Evolutionary conservation across 1,140 invertebrate species (phyloP).

Genomic region (Apis laboriosa): DNA sequence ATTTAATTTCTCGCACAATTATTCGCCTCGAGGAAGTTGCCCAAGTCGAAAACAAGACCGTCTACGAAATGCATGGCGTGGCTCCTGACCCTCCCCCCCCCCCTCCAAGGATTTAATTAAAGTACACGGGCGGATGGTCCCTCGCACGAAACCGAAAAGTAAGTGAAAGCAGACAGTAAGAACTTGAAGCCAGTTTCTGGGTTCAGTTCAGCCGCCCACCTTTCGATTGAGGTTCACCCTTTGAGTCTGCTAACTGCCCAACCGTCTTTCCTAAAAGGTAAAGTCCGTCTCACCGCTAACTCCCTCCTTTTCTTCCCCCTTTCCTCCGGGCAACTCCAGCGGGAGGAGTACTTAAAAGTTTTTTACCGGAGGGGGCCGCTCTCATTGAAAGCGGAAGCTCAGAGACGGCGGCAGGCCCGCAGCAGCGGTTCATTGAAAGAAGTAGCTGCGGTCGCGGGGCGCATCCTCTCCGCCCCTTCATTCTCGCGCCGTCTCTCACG

Average conservation of each 20-base stretch:
- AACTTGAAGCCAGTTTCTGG: slow-evolving; percentile 57
- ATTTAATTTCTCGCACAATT: slow-evolving; percentile 21
- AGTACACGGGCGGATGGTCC: slow-evolving; percentile 45
- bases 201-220: slow-evolving; percentile 12
- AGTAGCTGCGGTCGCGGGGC: slow-evolving; percentile 50
- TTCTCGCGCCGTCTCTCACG: slow-evolving; percentile 49
- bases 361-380: slow-evolving; percentile 60
- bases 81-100: not conserved
- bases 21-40: slow-evolving; percentile 29
- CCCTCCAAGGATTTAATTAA: slow-evolving; percentile 47
- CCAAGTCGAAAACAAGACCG: slow-evolving; percentile 21
- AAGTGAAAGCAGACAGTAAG: slow-evolving; percentile 46
- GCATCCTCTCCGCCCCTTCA: slow-evolving; percentile 39
- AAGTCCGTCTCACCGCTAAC: slow-evolving; percentile 24
- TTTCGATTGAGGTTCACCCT: slow-evolving; percentile 39
- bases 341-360: slow-evolving; percentile 70
- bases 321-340: slow-evolving; percentile 38
- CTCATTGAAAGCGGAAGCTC: slow-evolving; percentile 71
- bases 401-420: slow-evolving; percentile 36
- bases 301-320: slow-evolving; percentile 31
- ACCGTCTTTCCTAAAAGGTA: slow-evolving; percentile 24
- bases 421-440: slow-evolving; percentile 64
- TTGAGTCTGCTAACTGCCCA: slow-evolving; percentile 50
- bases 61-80: slow-evolving; percentile 40
- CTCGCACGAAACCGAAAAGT: slow-evolving; percentile 32